These are phyloP conservation scores for Drosophila albomicans DNA, from an alignment of 1,140 invertebrate genomes.

Conservation along the genomic window DNA sequence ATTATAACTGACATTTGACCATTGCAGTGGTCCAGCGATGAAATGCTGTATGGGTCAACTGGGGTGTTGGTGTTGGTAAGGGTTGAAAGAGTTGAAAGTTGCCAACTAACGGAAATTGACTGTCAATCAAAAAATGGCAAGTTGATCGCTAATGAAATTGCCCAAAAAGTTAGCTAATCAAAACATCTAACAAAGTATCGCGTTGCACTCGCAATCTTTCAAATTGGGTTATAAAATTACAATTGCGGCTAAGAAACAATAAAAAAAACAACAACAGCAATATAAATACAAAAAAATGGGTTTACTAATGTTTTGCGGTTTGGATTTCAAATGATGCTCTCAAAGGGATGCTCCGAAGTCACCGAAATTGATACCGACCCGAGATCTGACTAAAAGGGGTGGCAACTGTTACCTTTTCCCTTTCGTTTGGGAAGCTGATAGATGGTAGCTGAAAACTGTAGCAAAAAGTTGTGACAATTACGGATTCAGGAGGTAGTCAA, in stretches of 20 bases:
- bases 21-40: conserved; percentile 31
- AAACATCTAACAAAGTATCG: conserved; percentile 41
- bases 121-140: conserved; percentile 12
- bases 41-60: conserved; percentile 61
- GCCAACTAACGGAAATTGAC: conserved; percentile 10
- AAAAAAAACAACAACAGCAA: conserved; percentile 37
- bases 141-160: conserved; percentile 7
- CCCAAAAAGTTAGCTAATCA: conserved; percentile 23
- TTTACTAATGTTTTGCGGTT: conserved; percentile 72
- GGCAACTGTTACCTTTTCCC: conserved; percentile 35
- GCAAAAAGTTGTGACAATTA: conserved; percentile 25
- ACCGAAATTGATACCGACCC: conserved; percentile 59
- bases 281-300: conserved; percentile 54
- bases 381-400: conserved; percentile 57
- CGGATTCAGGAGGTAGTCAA: conserved; percentile 40
- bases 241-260: conserved; percentile 70
- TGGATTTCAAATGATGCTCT: conserved; percentile 74
- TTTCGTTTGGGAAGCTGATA: neutral
- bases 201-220: conserved; percentile 17
- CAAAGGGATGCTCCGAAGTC: conserved; percentile 65
- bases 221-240: conserved; percentile 80
- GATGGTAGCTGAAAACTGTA: conserved; percentile 18
- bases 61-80: conserved; percentile 27
- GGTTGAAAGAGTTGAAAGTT: conserved; percentile 36
- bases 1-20: conserved; percentile 73